Conservation (phyloP, 2,113 vertebrate species). For the Camelus bactrianus region DNA sequence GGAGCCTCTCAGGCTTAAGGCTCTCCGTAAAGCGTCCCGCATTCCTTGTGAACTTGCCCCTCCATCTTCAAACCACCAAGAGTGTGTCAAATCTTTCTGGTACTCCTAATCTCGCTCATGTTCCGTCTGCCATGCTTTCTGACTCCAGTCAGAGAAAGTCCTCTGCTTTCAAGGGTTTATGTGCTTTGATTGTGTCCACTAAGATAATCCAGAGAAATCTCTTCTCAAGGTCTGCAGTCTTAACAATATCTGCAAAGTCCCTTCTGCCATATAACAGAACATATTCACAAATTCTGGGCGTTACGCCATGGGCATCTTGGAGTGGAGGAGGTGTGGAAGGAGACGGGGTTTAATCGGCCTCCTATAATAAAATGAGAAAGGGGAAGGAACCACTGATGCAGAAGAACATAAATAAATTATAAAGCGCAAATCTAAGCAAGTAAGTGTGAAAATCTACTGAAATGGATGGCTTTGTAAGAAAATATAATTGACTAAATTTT, state of each 20-base stretch:
- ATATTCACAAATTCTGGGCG: not conserved
- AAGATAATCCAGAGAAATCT: not conserved
- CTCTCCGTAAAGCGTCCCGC: not conserved
- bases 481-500: constrained; percentile 26
- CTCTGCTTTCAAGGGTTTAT: not conserved
- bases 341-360: not conserved
- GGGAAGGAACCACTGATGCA: not conserved
- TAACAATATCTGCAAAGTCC: not conserved
- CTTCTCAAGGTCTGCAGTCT: not conserved
- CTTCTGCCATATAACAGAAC: not conserved
- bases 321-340: fast-evolving
- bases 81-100: not conserved
- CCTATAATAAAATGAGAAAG: not conserved
- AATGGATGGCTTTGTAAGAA: constrained; percentile 30
- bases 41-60: not conserved
- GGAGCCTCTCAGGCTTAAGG: not conserved
- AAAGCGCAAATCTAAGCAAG: not conserved
- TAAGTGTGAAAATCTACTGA: not conserved
- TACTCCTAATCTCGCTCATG: not conserved
- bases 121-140: not conserved
- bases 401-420: constrained; percentile 37
- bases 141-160: not conserved
- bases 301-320: not conserved
- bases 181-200: not conserved
- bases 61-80: not conserved